These are phyloP conservation scores for Parnassius mnemosyne DNA, from an alignment of 2,888 invertebrate species.

Conservation along the genomic window DNA sequence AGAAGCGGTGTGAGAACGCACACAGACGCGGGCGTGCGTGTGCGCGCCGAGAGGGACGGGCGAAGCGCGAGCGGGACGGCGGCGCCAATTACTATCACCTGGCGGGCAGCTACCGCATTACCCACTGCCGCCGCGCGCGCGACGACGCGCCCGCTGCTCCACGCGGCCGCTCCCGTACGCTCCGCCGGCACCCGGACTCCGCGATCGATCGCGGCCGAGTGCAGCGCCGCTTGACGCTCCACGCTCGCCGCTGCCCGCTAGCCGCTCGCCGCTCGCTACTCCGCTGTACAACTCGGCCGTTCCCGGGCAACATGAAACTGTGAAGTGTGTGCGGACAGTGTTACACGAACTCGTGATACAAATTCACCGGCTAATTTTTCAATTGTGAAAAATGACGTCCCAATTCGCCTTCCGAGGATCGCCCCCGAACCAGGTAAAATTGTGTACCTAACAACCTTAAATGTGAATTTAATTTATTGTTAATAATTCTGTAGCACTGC, in stretches of 20 bases:
- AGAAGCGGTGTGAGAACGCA: constrained; percentile 72
- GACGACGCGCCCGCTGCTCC: constrained; percentile 79
- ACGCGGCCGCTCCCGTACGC: constrained; percentile 47
- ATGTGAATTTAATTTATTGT: background rate
- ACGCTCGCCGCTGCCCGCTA: constrained; percentile 38
- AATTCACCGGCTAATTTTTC: constrained; percentile 33
- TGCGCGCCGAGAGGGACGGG: constrained; percentile 73
- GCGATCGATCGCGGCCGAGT: constrained; percentile 29
- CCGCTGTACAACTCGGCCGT: constrained; percentile 34
- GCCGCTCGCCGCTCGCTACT: constrained; percentile 15
- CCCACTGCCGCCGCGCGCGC: constrained; percentile 81
- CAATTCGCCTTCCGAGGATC: constrained; percentile 79
- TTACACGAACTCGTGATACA: constrained; percentile 56
- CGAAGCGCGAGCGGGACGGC: constrained; percentile 71
- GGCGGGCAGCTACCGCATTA: constrained; percentile 84
- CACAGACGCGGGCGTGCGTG: constrained; percentile 67
- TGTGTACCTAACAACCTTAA: background rate
- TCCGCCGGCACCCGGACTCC: constrained; percentile 41
- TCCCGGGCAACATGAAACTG: constrained; percentile 63
- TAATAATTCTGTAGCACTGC: constrained; percentile 3
- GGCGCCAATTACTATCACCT: constrained; percentile 82
- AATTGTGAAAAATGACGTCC: constrained; percentile 72
- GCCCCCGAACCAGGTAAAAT: constrained; percentile 74
- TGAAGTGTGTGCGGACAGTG: constrained; percentile 76
- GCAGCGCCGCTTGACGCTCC: constrained; percentile 39